Conservation (phyloP, 1,140 invertebrate genomes). For the Drosophila kurseongensis region DNA sequence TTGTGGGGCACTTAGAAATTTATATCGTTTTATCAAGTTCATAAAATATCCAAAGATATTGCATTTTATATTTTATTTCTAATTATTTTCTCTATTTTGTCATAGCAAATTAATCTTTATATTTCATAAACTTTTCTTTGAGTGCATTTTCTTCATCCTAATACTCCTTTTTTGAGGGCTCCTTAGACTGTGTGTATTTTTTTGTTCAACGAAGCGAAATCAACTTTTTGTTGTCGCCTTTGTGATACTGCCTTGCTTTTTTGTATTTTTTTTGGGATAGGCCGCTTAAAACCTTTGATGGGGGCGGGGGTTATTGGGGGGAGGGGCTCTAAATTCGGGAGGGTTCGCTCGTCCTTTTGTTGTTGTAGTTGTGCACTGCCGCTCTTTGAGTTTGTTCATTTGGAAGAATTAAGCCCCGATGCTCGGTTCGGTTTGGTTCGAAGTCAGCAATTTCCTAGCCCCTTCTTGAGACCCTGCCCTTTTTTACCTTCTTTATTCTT, state of each 20-base stretch:
- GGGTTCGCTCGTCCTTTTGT: neutral
- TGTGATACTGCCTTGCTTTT: conserved; percentile 19
- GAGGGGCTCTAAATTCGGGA: neutral
- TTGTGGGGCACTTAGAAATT: no score
- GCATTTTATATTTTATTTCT: no score
- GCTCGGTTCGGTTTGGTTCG: conserved; percentile 14
- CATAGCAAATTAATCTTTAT: no score
- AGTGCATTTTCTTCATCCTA: neutral
- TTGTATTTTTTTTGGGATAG: conserved; percentile 46
- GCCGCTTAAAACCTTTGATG: conserved; percentile 32
- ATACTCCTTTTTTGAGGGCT: neutral
- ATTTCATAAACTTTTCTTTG: neutral
- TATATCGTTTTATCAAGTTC: no score
- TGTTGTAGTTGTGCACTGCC: conserved; percentile 1
- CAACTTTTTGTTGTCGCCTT: conserved; percentile 65
- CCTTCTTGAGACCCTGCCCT: neutral
- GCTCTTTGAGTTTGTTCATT: conserved; percentile 56
- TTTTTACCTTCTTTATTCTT: conserved; percentile 22
- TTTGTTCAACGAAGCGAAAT: conserved; percentile 62
- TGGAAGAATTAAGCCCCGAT: conserved; percentile 58
- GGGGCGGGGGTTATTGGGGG: neutral
- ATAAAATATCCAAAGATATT: no score
- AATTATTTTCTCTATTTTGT: no score
- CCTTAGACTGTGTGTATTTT: conserved; percentile 27
- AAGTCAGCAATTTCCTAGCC: conserved; percentile 17